Conservation (phyloP, 2,113 vertebrate species). For the Ptychochromis oligacanthus region DNA sequence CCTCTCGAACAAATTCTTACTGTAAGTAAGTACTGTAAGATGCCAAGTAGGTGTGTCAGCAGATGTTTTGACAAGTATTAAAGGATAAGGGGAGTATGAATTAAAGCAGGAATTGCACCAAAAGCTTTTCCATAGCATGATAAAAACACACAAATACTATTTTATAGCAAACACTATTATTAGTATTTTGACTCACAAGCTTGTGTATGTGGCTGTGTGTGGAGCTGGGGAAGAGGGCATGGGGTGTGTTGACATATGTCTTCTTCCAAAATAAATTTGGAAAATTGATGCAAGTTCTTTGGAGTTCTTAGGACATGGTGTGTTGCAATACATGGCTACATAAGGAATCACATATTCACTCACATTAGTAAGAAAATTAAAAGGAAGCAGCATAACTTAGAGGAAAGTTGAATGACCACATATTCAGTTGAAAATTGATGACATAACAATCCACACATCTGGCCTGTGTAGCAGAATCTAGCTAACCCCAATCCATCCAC, state of each 20-base stretch:
- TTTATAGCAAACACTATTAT: background rate
- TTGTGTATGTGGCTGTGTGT: background rate
- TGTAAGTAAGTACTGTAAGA: background rate
- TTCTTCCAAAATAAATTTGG: background rate
- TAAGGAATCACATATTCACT: background rate
- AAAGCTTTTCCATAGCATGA: background rate
- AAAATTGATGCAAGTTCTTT: background rate
- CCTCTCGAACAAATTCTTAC: background rate
- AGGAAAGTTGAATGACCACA: background rate
- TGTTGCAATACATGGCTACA: background rate
- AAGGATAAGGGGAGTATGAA: background rate
- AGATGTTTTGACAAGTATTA: constrained; percentile 28
- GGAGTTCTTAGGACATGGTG: background rate
- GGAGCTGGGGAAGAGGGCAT: background rate
- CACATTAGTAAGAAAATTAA: too few relatives aligned
- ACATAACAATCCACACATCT: background rate
- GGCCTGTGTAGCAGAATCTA: background rate
- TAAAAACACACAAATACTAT: background rate
- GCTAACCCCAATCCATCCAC: background rate
- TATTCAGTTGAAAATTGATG: background rate
- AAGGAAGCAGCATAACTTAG: background rate
- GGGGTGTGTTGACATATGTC: background rate
- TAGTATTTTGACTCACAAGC: background rate
- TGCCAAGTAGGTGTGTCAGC: background rate
- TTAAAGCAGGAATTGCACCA: background rate